Percentiles rank a stretch among this genome's conserved stretches.
Conservation (phyloP, 2,888 invertebrate species). For the Hanleya hanleyi region DNA sequence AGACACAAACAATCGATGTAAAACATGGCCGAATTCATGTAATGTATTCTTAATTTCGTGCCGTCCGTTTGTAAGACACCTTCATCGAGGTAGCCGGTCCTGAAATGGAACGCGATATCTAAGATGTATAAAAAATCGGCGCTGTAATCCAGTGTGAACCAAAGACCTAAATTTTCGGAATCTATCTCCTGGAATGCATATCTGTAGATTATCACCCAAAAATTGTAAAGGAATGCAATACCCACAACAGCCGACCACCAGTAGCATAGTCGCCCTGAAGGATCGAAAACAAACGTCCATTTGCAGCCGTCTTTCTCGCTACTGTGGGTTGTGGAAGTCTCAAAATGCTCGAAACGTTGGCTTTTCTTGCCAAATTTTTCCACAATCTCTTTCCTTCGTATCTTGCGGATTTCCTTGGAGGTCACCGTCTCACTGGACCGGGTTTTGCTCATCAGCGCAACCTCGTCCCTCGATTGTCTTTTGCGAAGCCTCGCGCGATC, state of each 20-base stretch:
- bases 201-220: constrained; percentile 89
- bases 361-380: constrained; percentile 72
- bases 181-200: constrained; percentile 98
- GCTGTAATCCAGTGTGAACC: constrained; percentile 98
- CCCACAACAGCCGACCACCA: constrained; percentile 74
- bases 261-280: constrained; percentile 87
- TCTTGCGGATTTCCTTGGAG: constrained; percentile 75
- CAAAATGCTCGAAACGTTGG: constrained; percentile 47
- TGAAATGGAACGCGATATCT: constrained; percentile 97
- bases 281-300: constrained; percentile 96
- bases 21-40: constrained; percentile 98
- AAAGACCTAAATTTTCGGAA: constrained; percentile 88
- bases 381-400: constrained; percentile 73
- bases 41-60: constrained; percentile 93
- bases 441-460: constrained; percentile 79
- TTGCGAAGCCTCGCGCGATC: constrained; percentile 51
- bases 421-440: constrained; percentile 79
- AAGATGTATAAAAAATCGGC: constrained; percentile 96
- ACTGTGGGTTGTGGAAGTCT: constrained; percentile 73
- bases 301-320: constrained; percentile 79
- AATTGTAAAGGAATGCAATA: constrained; percentile 72
- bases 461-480: constrained; percentile 81
- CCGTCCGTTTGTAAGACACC: constrained; percentile 98
- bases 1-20: constrained; percentile 99
- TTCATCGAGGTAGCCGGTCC: constrained; percentile 97